phyloP scores from a whole-genome alignment of 1,140 invertebrate genomes.

The Pachyrhynchus sulphureomaculatus region DNA sequence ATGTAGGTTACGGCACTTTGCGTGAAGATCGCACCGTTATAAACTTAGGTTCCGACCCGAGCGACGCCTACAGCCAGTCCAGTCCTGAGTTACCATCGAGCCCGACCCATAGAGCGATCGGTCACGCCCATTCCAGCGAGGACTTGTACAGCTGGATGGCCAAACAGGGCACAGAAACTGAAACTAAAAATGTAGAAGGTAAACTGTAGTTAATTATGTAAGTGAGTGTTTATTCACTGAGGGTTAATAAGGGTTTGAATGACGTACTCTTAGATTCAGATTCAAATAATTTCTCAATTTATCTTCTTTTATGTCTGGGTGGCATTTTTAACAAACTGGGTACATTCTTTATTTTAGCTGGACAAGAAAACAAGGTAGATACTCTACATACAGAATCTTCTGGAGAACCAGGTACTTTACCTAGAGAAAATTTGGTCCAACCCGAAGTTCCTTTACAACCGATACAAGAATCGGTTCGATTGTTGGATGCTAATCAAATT shows the following conservation, averaged over 20 bases:
- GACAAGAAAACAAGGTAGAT: slow-evolving; percentile 61
- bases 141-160: slow-evolving; percentile 95
- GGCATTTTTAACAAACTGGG: too few relatives aligned
- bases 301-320: too few relatives aligned
- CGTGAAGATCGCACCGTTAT: slow-evolving; percentile 64
- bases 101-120: slow-evolving; percentile 52
- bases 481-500: slow-evolving; percentile 89
- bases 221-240: not conserved
- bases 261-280: too few relatives aligned
- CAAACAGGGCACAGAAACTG: slow-evolving; percentile 69
- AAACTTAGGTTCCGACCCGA: slow-evolving; percentile 61
- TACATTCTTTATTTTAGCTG: too few relatives aligned
- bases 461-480: slow-evolving; percentile 77
- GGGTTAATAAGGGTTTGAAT: too few relatives aligned
- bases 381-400: slow-evolving; percentile 61
- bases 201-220: not conserved
- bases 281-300: too few relatives aligned
- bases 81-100: slow-evolving; percentile 52
- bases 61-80: slow-evolving; percentile 53
- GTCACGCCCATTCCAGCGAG: slow-evolving; percentile 62
- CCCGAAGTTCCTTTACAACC: slow-evolving; percentile 64
- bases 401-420: slow-evolving; percentile 41
- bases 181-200: slow-evolving; percentile 34
- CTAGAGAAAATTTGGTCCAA: slow-evolving; percentile 51
- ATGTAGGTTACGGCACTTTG: slow-evolving; percentile 69